phyloP scores from a whole-genome alignment of 1,140 invertebrate species.

The Trinorchestia longiramus region DNA sequence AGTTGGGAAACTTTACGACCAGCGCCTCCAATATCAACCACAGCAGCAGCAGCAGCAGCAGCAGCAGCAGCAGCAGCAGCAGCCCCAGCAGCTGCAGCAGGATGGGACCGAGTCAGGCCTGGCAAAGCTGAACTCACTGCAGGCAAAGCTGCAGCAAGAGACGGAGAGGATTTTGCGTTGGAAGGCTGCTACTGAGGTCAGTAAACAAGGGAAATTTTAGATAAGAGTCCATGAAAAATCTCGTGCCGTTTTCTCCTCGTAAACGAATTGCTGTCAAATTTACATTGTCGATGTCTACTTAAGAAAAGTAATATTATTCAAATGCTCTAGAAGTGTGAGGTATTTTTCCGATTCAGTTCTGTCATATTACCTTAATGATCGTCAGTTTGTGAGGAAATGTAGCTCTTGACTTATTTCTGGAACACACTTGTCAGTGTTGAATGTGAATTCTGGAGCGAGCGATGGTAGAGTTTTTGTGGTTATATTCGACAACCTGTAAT shows the following conservation, averaged over 20 bases:
- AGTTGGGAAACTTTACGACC: no score
- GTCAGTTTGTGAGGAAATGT: no score
- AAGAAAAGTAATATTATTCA: no score
- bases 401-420: no score
- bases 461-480: no score
- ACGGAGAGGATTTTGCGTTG: slow-evolving; percentile 14
- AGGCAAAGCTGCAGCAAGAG: slow-evolving; percentile 23
- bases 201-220: background rate
- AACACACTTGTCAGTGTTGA: no score
- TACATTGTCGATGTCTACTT: background rate
- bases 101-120: background rate
- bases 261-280: background rate
- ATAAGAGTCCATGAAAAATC: background rate
- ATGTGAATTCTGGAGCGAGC: no score
- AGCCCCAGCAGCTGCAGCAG: background rate
- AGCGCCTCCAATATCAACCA: no score
- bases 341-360: no score
- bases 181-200: slow-evolving; percentile 33
- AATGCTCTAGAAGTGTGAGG: no score
- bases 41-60: background rate
- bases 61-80: background rate
- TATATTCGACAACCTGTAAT: no score
- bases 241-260: background rate
- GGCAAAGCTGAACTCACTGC: slow-evolving; percentile 12
- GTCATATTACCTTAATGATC: no score